Conservation (phyloP, 2,888 invertebrate species). For the Meganola albula region DNA sequence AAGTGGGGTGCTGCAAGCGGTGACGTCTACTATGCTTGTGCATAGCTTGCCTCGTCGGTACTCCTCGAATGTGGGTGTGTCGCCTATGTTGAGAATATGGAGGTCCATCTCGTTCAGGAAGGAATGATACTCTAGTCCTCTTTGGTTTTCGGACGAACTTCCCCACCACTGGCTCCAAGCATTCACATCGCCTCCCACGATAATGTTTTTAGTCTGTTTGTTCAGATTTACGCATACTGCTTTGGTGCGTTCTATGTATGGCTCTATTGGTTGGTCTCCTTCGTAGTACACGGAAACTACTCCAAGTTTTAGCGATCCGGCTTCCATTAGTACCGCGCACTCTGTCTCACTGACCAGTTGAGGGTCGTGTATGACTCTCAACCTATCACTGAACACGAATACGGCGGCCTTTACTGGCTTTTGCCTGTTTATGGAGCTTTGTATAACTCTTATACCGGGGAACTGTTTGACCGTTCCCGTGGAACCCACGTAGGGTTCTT, state of each 20-base stretch:
- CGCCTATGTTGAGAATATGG: constrained; percentile 18
- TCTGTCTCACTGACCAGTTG: constrained; percentile 1
- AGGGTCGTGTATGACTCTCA: constrained; percentile 2
- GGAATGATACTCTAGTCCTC: constrained; percentile 12
- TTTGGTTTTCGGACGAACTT: constrained; percentile 10
- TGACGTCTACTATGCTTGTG: constrained; percentile 6
- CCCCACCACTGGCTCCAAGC: constrained; percentile 16
- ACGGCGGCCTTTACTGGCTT: constrained; percentile 9
- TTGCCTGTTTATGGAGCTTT: not conserved
- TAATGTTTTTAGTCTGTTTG: not conserved
- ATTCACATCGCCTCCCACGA: constrained; percentile 6
- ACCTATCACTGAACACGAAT: constrained; percentile 1
- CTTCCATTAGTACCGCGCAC: not conserved
- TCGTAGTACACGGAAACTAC: constrained; percentile 6
- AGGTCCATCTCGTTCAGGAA: constrained; percentile 17
- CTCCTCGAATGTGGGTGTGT: constrained; percentile 6
- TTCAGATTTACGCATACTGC: not conserved
- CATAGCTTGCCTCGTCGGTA: constrained; percentile 1
- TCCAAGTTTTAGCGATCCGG: not conserved
- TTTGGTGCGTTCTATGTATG: constrained; percentile 3
- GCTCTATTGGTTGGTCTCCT: constrained; percentile 1
- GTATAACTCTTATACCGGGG: not conserved
- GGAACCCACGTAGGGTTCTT: constrained; percentile 1
- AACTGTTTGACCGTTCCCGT: not conserved
- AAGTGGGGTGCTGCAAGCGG: constrained; percentile 1